Evolutionary conservation across 2,797 vertebrate genomes (phyloP).

Genomic region (Scolopax bukidnonensis): DNA sequence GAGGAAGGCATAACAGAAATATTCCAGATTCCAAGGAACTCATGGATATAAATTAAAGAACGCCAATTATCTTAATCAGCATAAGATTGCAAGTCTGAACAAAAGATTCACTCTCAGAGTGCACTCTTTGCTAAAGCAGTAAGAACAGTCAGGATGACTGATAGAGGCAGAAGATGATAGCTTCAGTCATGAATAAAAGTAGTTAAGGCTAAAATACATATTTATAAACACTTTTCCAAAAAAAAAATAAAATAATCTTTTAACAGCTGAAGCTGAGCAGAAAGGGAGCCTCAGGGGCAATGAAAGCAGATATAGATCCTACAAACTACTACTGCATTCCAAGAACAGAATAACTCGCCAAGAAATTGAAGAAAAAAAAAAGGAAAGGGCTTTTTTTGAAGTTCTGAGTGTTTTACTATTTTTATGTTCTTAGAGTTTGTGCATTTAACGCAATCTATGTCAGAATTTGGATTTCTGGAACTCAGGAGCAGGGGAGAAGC

Average conservation of each 20-base stretch:
- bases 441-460: not conserved
- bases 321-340: not conserved
- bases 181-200: not conserved
- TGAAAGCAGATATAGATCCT: not conserved
- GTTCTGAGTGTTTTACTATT: not conserved
- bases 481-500: not conserved
- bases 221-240: not conserved
- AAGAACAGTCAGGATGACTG: not conserved
- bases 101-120: not conserved
- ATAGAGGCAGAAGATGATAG: not conserved
- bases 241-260: not conserved
- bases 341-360: not conserved
- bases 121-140: not conserved
- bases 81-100: not conserved
- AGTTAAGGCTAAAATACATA: not conserved
- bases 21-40: not conserved
- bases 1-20: fast-evolving
- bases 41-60: not conserved
- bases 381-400: not conserved
- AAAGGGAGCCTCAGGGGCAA: not conserved
- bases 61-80: not conserved
- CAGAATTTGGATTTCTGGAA: not conserved
- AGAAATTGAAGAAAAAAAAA: not conserved
- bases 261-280: not conserved
- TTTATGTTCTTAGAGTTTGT: not conserved